Percentiles rank a stretch among this genome's conserved stretches.
phyloP scores from a whole-genome alignment of 2,113 vertebrate species.

The Pluvialis apricaria region DNA sequence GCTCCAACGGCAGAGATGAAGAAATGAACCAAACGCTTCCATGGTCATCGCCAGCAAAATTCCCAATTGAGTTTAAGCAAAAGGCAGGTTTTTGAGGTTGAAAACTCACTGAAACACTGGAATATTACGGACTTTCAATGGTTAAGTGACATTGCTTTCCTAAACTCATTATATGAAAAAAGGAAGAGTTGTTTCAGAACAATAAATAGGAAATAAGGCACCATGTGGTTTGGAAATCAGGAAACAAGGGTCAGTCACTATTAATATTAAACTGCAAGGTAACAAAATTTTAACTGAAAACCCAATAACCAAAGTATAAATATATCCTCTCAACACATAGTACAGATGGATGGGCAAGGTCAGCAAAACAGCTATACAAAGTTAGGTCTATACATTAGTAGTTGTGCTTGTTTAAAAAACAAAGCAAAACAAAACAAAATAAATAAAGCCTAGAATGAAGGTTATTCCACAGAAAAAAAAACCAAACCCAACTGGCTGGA shows the following conservation, averaged over 20 bases:
- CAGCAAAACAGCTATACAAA: neutral
- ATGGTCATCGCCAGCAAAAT: neutral
- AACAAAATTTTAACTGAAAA: neutral
- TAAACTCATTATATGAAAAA: neutral
- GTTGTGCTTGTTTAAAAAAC: neutral
- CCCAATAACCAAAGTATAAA: neutral
- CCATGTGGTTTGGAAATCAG: neutral
- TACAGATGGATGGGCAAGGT: neutral
- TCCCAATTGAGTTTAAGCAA: neutral
- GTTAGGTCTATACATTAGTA: neutral
- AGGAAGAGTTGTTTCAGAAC: neutral
- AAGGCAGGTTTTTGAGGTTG: neutral
- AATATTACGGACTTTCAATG: neutral
- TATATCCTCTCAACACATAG: neutral
- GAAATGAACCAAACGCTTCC: neutral
- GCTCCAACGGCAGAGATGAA: neutral
- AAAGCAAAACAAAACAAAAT: neutral
- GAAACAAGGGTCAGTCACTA: slow-evolving; percentile 10
- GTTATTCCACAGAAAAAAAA: neutral
- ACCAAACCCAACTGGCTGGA: neutral
- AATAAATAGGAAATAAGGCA: neutral
- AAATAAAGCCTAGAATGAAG: neutral
- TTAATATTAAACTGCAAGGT: neutral
- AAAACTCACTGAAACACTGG: neutral
- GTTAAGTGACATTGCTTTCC: neutral